phyloP scores from a whole-genome alignment of 2,113 vertebrate species.

The Uropsilus gracilis region DNA sequence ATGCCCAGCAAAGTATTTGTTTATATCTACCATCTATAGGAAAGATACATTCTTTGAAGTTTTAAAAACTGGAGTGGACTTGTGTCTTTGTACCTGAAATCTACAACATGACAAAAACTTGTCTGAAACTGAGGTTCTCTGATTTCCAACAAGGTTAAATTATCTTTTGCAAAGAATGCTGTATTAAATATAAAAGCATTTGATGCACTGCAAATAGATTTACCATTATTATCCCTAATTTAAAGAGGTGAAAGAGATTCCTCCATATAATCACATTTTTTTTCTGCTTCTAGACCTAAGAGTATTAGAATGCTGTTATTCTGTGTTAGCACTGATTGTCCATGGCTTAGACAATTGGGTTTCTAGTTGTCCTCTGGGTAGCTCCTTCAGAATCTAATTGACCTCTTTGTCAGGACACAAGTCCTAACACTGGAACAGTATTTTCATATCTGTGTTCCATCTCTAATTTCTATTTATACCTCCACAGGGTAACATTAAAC shows the following conservation, averaged over 20 bases:
- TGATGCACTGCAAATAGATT: background rate
- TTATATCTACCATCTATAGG: background rate
- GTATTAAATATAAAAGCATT: background rate
- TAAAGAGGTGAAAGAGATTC: background rate
- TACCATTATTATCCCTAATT: background rate
- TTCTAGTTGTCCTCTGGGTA: conserved; percentile 41
- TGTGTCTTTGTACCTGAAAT: background rate
- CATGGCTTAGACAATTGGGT: conserved; percentile 29
- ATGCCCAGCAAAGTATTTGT: background rate
- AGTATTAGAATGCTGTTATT: conserved; percentile 21
- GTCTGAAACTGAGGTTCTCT: background rate
- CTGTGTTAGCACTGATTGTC: conserved; percentile 47
- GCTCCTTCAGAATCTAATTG: conserved; percentile 48
- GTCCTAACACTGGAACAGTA: conserved; percentile 48
- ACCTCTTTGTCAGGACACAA: conserved; percentile 42
- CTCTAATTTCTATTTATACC: conserved; percentile 47
- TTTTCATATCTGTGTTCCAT: conserved; percentile 22
- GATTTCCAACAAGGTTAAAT: background rate
- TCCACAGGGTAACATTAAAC: background rate
- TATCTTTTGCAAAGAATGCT: background rate
- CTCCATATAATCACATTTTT: conserved; percentile 11
- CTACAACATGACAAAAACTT: background rate
- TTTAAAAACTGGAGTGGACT: background rate
- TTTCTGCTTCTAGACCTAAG: background rate
- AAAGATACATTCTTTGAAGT: background rate